These are phyloP conservation scores for Oncorhynchus clarkii DNA, from an alignment of 2,113 vertebrate genomes.

Conservation along the genomic window DNA sequence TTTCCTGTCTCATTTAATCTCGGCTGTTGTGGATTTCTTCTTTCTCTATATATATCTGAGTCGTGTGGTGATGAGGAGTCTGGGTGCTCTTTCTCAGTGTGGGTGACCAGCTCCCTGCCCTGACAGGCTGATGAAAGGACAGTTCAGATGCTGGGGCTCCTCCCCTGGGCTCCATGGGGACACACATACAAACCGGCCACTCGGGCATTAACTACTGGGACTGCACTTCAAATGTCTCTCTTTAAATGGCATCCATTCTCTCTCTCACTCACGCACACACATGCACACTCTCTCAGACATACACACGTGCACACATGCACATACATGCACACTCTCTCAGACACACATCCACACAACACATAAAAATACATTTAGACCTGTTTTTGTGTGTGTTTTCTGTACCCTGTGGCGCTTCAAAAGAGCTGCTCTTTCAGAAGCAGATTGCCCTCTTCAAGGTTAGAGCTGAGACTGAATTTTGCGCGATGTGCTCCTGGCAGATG, in stretches of 20 bases:
- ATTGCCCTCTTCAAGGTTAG: constrained; percentile 20
- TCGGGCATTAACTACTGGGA: not conserved
- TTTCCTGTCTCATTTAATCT: not conserved
- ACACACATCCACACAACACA: not conserved
- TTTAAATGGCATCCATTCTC: not conserved
- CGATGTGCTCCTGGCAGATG: not conserved
- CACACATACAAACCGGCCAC: no score
- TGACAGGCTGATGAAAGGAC: not conserved
- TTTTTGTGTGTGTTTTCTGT: constrained; percentile 1
- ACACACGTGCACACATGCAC: no score
- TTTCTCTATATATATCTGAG: no score
- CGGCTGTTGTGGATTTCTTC: not conserved
- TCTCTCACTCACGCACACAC: no score
- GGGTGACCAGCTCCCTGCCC: not conserved
- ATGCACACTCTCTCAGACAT: not conserved
- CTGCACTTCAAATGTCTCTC: not conserved
- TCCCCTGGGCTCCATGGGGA: constrained; percentile 2
- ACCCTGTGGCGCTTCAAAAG: constrained; percentile 19
- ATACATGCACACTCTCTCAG: no score
- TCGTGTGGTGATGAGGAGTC: not conserved
- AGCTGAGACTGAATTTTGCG: constrained; percentile 6
- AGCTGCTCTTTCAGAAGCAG: constrained; percentile 24
- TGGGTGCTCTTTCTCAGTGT: not conserved
- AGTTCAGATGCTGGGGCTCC: not conserved
- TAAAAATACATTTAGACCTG: not conserved